Conservation (phyloP, 2,113 vertebrate genomes). For the Saiga tatarica region DNA sequence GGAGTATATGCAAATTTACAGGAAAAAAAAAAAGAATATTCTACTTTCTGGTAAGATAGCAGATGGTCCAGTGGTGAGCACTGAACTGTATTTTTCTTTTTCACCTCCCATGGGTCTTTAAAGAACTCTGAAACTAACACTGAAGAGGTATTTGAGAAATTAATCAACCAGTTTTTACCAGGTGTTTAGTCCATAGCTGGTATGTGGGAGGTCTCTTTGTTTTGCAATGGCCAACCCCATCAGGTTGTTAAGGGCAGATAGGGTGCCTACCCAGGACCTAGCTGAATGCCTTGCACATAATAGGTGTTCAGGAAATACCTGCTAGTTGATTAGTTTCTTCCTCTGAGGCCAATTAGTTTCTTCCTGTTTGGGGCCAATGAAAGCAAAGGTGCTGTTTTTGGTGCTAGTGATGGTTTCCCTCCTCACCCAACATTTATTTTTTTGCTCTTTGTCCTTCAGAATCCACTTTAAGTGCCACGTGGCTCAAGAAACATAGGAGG, state of each 20-base stretch:
- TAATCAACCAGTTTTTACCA: not conserved
- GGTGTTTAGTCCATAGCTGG: not conserved
- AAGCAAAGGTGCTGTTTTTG: not conserved
- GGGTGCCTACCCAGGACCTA: not conserved
- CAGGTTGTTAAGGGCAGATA: not conserved
- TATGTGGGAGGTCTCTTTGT: not conserved
- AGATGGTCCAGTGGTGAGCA: not conserved
- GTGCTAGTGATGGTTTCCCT: not conserved
- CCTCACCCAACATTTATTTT: not conserved
- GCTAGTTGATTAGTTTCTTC: too few species aligned
- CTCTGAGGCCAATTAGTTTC: not conserved
- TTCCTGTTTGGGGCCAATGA: not conserved
- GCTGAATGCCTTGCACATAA: not conserved
- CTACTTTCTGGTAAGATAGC: slow-evolving; percentile 1
- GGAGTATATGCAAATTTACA: not conserved
- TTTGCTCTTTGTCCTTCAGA: not conserved
- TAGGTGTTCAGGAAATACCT: not conserved
- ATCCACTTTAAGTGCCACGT: not conserved
- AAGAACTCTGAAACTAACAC: not conserved
- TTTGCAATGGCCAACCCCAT: not conserved
- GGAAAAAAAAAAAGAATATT: not conserved
- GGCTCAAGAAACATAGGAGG: not conserved
- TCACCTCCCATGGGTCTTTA: not conserved
- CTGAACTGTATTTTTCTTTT: not conserved
- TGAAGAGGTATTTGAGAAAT: not conserved